phyloP scores from a whole-genome alignment of 2,113 vertebrate genomes.

The Petrocephalus zakoni region DNA sequence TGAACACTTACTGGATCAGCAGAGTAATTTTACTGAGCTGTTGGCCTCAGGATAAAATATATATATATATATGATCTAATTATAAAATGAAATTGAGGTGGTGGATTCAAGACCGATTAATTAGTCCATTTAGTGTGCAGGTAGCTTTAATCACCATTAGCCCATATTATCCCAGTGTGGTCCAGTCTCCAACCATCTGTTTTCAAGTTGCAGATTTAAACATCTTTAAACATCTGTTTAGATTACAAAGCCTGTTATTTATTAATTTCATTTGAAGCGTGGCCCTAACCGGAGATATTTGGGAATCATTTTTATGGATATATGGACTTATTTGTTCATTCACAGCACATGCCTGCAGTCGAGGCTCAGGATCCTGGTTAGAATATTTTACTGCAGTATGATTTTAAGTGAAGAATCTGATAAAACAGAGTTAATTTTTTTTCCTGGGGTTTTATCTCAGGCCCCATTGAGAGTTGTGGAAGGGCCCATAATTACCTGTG shows the following conservation, averaged over 20 bases:
- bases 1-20: background rate
- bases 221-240: background rate
- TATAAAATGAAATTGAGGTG: background rate
- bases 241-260: background rate
- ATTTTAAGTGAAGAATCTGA: background rate
- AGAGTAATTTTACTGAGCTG: background rate
- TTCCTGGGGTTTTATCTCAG: background rate
- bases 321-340: background rate
- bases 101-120: background rate
- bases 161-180: background rate
- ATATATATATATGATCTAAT: background rate
- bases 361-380: background rate
- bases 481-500: background rate
- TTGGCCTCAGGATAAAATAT: background rate
- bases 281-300: background rate
- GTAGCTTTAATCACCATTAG: constrained; percentile 9
- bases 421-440: background rate
- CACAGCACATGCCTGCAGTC: background rate
- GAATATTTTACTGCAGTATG: background rate
- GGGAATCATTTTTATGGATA: background rate
- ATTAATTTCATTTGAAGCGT: background rate
- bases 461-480: background rate
- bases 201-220: background rate
- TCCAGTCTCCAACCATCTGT: background rate
- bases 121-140: background rate